Percentiles rank a stretch among this genome's conserved stretches.
Evolutionary conservation across 2,888 invertebrate species (phyloP).

Genomic region (Gymnosoma rotundatum): DNA sequence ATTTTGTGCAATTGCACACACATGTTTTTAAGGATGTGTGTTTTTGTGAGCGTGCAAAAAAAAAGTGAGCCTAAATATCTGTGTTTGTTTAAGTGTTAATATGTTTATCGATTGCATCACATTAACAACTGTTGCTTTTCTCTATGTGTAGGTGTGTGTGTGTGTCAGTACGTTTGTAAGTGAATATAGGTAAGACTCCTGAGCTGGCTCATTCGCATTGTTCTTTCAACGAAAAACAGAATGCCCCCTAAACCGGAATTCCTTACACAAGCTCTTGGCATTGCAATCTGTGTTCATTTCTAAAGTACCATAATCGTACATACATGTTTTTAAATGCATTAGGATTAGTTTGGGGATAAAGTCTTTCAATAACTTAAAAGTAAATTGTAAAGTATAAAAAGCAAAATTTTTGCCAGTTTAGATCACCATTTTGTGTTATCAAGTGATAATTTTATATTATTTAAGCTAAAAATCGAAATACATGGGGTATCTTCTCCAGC

Average conservation of each 20-base stretch:
- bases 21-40: slow-evolving; percentile 34
- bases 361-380: no score
- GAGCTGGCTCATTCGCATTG: slow-evolving; percentile 32
- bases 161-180: neutral
- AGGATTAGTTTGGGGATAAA: no score
- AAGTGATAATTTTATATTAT: no score
- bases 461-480: no score
- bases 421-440: no score
- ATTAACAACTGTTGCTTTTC: slow-evolving; percentile 59
- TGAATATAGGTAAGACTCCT: slow-evolving; percentile 42
- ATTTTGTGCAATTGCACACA: slow-evolving; percentile 30
- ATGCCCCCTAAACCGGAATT: slow-evolving; percentile 67
- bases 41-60: neutral
- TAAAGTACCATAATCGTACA: neutral
- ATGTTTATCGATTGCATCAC: slow-evolving; percentile 18
- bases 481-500: no score
- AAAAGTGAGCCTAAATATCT: neutral
- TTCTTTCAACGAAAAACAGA: slow-evolving; percentile 21
- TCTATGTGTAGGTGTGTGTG: neutral
- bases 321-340: neutral
- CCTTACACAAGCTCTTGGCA: slow-evolving; percentile 57
- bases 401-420: no score
- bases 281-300: slow-evolving; percentile 45
- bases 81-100: slow-evolving; percentile 29
- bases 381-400: no score